These are phyloP conservation scores for Poeciliopsis gracilis DNA, from an alignment of 2,797 vertebrate genomes.

Conservation along the genomic window DNA sequence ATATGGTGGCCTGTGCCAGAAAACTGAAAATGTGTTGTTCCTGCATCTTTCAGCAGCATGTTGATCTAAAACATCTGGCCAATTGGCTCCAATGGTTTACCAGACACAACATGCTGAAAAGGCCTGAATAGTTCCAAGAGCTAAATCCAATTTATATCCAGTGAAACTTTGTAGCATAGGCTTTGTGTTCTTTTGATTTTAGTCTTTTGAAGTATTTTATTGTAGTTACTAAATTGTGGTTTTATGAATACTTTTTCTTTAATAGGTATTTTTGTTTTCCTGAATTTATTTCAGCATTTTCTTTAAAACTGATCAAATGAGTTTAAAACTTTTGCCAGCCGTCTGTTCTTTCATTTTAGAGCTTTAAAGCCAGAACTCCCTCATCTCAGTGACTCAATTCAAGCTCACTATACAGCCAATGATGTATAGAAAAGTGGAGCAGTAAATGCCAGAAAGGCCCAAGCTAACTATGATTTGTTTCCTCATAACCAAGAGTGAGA, in stretches of 20 bases:
- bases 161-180: background rate
- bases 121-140: background rate
- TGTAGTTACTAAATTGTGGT: background rate
- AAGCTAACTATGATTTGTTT: slow-evolving; percentile 47
- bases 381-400: background rate
- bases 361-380: background rate
- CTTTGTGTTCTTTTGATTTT: background rate
- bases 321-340: background rate
- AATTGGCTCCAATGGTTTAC: background rate
- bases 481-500: slow-evolving; percentile 28
- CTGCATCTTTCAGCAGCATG: background rate
- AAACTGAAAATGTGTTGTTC: background rate
- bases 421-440: slow-evolving; percentile 31
- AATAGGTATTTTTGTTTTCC: background rate
- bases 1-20: background rate
- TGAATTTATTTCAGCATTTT: background rate
- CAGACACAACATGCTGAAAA: background rate
- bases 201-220: background rate
- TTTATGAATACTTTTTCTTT: background rate
- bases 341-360: background rate
- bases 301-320: background rate
- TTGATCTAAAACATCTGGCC: background rate
- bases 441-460: slow-evolving; percentile 45
- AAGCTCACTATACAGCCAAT: slow-evolving; percentile 15
- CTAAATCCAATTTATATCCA: background rate